These are phyloP conservation scores for Neosalanx taihuensis DNA, from an alignment of 2,797 vertebrate species.

Conservation along the genomic window DNA sequence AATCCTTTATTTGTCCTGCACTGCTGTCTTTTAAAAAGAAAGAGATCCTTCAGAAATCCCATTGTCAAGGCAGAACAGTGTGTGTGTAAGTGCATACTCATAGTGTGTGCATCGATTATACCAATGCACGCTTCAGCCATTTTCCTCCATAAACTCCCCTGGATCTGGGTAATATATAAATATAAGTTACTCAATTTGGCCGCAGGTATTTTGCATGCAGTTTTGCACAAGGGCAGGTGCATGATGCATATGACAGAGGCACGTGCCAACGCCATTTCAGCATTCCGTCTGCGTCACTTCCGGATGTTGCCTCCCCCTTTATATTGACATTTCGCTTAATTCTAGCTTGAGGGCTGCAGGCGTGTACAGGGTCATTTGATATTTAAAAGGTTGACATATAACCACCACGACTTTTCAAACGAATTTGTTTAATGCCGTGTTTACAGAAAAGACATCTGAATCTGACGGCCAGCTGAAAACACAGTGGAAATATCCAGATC, in stretches of 20 bases:
- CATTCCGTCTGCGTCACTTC: conserved; percentile 26
- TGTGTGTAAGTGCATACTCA: too few species aligned
- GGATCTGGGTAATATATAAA: too few species aligned
- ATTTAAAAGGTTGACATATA: conserved; percentile 15
- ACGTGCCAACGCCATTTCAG: background rate
- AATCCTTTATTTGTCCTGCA: too few species aligned
- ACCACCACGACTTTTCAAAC: background rate
- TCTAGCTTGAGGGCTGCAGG: conserved; percentile 19
- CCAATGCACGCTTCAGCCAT: too few species aligned
- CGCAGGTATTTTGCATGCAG: too few species aligned
- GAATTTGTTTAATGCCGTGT: background rate
- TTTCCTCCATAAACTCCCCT: too few species aligned
- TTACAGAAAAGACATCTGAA: conserved; percentile 5
- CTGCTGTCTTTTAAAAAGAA: too few species aligned
- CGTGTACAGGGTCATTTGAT: conserved; percentile 16
- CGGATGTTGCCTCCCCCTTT: conserved; percentile 23
- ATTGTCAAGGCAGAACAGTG: too few species aligned
- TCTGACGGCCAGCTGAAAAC: conserved; percentile 7
- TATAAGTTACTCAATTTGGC: background rate
- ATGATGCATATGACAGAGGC: background rate
- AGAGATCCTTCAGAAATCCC: too few species aligned
- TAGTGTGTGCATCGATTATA: too few species aligned
- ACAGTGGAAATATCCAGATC: conserved; percentile 28
- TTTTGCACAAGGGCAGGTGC: background rate
- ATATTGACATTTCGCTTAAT: conserved; percentile 21